phyloP scores from a whole-genome alignment of 1,140 invertebrate genomes.

The Ceratina calcarata region DNA sequence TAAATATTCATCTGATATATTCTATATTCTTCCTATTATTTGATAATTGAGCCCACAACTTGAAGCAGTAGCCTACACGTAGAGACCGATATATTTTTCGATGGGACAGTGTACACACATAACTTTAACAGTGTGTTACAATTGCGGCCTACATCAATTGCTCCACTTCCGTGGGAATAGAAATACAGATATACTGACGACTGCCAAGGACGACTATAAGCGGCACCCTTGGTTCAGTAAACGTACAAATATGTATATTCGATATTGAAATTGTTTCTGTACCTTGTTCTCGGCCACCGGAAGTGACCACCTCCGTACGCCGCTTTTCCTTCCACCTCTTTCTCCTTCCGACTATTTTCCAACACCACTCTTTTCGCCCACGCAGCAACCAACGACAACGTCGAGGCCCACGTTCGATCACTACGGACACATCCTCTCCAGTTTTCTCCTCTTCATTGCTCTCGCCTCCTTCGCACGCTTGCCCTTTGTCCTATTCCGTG shows the following conservation, averaged over 20 bases:
- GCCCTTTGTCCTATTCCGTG: constrained; percentile 18
- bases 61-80: too few species aligned
- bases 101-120: background rate
- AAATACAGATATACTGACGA: background rate
- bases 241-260: background rate
- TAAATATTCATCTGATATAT: too few species aligned
- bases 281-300: constrained; percentile 27
- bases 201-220: background rate
- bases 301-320: constrained; percentile 30
- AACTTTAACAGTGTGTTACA: too few species aligned
- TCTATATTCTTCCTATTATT: too few species aligned
- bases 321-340: constrained; percentile 14
- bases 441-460: constrained; percentile 21
- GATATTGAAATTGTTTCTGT: constrained; percentile 29
- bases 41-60: too few species aligned
- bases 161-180: background rate
- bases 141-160: constrained; percentile 7
- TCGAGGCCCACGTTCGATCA: constrained; percentile 53
- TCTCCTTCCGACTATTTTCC: constrained; percentile 36
- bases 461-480: constrained; percentile 12
- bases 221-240: background rate
- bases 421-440: constrained; percentile 39
- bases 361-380: constrained; percentile 43
- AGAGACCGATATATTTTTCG: background rate
- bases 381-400: constrained; percentile 45